Evolutionary conservation across 1,140 invertebrate species (phyloP), one percentile per base, ranked within the genome.

Genomic region (Platyura marginata): DNA sequence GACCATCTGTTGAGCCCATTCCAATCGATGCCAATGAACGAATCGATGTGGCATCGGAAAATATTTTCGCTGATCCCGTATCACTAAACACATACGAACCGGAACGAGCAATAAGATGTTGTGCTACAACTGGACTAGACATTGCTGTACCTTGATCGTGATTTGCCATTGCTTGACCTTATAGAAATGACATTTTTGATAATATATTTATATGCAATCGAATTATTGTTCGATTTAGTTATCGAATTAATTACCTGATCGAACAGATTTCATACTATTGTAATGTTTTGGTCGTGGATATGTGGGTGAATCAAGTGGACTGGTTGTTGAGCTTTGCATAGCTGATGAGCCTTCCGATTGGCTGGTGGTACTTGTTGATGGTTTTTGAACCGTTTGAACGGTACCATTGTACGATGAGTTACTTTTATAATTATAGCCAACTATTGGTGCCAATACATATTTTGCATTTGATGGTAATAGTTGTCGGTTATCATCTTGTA

Each of bases 1-100:
- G 70, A n/a, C 83, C 83, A 61, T 87, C 81, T 19, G 81, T 85
- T 40, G 80, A 86, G 3, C 83, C 83, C 72, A 87, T 77, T 21
- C 81, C 82, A 47, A 87, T 81, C 21, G 81, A 85, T 38, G 80
- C 78, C 46, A 84, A 69, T 21, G 79, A 83, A 38, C 76, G 69
- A 22, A 82, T 71, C 8, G 81, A 82, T 13, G 74, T 68, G 23
- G 72, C 72, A 54, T 77, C 75, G 36, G 65, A 64, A 48, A 64
- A 70, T 33, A 63, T 54, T 61, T 65, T 25, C 2, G 33, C 57
- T 50, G 48, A 52, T 41, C 43, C 48, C 21, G 49, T 43, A 43
- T 61, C 69, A 18, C 68, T 66, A 51, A 59, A 61, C n/a, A 60
- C 48, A 48, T 55, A 58, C 44, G 62, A 63, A 51, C 61, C 62